Base-by-base conservation (phyloP, 2,113 vertebrate species). In the Apeltes quadracus region DNA sequence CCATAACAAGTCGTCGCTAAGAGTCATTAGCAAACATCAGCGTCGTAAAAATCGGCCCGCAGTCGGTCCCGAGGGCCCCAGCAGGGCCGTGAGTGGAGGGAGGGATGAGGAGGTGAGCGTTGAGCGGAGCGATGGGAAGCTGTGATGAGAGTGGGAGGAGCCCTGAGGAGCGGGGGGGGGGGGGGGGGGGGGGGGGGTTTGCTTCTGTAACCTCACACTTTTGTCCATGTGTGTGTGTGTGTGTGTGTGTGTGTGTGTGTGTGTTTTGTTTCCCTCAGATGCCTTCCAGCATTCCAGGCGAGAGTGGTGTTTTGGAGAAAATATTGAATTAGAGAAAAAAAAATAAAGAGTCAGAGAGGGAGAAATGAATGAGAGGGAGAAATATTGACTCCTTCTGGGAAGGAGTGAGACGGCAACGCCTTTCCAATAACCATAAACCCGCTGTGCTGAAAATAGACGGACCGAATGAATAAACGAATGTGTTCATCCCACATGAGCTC, bases 341-440 rank as follows among this genome's bases (percentile, higher is more conserved):
- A 54, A 57, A 56, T 84, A 87, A 88, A 87, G 74, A 78, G 73
- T 67, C 80, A 84, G 83, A 81, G 89, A 84, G 84, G 77, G 86
- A 90, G 88, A 90, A 92, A 89, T 88, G 88, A 92, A 89, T 86
- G 91, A 91, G 92, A 92, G 89, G 89, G 90, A 93, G 93, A 93
- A 92, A 92, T 93, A 94, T 94, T 92, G 93, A 94, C 92, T 93
- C 84, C 92, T 93, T 94, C 93, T 94, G 92, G 92, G 93, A 93
- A 92, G 91, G 85, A 93, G 88, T 85, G 89, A 93, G 90, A 90
- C 89, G 90, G 91, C 91, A 89, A 93, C 89, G 93, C 91, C 92
- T 94, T 93, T 93, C 92, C 93, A 94, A 94, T 93, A 93, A 94
- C 92, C 93, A 93, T 93, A 93, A 94, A 94, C 91, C 92, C 91